A percentile compares a stretch with the other conserved stretches of the same genome.
Evolutionary conservation across 1,140 invertebrate genomes (phyloP).

Genomic region (Vanessa tameamea): DNA sequence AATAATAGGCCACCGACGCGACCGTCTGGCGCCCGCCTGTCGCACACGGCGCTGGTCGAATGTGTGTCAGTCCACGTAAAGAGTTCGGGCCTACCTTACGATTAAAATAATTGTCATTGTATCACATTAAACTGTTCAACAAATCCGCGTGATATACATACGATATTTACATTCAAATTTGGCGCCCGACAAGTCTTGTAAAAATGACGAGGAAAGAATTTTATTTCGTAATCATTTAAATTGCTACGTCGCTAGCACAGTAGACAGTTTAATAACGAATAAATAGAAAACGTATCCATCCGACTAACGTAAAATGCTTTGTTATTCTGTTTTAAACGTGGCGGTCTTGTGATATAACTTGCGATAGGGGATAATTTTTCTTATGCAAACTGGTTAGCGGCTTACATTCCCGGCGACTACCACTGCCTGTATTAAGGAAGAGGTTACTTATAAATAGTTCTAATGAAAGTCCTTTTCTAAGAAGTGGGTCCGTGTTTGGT

Average conservation of each 20-base stretch:
- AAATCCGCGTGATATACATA: not conserved
- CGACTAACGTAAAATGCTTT: not conserved
- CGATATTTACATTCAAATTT: not conserved
- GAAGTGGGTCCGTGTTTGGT: constrained; percentile 44
- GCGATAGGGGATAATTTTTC: not conserved
- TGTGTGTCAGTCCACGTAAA: not conserved
- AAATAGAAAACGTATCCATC: not conserved
- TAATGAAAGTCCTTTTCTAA: constrained; percentile 8
- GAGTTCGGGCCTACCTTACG: not conserved
- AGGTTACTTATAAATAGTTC: not conserved
- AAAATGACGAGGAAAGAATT: constrained; percentile 1
- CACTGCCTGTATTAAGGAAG: not conserved
- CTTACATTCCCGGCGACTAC: not conserved
- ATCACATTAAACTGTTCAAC: not conserved
- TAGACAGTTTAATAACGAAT: not conserved
- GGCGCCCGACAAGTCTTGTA: not conserved
- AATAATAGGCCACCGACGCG: constrained; percentile 58
- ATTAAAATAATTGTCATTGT: not conserved
- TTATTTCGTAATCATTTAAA: not conserved
- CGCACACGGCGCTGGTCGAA: not conserved
- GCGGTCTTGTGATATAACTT: not conserved
- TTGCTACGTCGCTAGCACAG: constrained; percentile 1
- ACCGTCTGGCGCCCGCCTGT: constrained; percentile 49
- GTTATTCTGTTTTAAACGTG: not conserved
- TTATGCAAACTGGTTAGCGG: not conserved